These are phyloP conservation scores for Camponotus floridanus DNA, from an alignment of 1,140 invertebrate species.

Conservation along the genomic window DNA sequence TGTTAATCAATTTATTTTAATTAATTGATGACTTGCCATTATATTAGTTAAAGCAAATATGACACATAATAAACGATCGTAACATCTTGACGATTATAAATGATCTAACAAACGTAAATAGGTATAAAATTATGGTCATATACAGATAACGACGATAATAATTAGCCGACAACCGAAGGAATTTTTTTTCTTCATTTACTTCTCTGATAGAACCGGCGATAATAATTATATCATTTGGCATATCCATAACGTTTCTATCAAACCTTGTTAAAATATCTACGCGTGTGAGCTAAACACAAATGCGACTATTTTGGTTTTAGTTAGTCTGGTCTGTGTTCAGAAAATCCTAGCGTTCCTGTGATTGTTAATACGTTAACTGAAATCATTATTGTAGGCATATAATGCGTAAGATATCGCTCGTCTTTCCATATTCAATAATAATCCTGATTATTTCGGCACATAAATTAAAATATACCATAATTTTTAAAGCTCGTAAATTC, in stretches of 20 bases:
- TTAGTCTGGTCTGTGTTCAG: neutral
- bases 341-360: constrained; percentile 16
- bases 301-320: neutral
- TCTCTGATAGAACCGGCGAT: no score
- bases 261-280: constrained; percentile 44
- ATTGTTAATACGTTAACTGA: neutral
- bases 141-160: no score
- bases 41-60: no score
- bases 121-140: no score
- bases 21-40: no score
- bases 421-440: constrained; percentile 24
- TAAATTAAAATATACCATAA: constrained; percentile 59
- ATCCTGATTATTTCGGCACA: constrained; percentile 26
- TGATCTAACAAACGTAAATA: no score
- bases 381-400: constrained; percentile 37
- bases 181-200: no score
- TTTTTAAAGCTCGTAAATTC: constrained; percentile 53
- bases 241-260: constrained; percentile 46
- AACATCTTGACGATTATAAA: no score
- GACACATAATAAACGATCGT: no score
- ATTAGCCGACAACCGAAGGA: no score
- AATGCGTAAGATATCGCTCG: neutral
- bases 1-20: no score
- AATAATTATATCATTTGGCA: constrained; percentile 15
- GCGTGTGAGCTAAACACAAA: neutral